A percentile compares a stretch with the other conserved stretches of the same genome.
Conservation (phyloP, 2,113 vertebrate species). For the Todiramphus chloris region DNA sequence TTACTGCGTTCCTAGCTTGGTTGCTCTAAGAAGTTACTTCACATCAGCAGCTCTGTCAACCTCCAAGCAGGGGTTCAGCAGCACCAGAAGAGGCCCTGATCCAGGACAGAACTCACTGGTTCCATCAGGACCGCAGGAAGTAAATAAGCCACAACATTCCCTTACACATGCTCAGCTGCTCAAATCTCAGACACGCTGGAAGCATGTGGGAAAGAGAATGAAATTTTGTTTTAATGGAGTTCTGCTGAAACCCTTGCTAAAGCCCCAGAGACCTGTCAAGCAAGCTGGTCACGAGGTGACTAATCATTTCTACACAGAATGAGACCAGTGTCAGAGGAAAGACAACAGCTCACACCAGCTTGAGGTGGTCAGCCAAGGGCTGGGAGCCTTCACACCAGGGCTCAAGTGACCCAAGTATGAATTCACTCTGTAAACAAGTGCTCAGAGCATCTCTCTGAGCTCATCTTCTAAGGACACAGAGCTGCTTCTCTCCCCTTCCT, state of each 20-base stretch:
- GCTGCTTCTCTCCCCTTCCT: not conserved
- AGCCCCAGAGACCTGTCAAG: not conserved
- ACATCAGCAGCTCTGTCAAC: not conserved
- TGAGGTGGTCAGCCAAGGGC: not conserved
- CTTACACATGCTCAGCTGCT: not conserved
- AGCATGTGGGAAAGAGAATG: not conserved
- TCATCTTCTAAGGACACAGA: not conserved
- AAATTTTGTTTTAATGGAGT: not conserved
- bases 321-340: not conserved
- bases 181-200: not conserved
- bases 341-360: not conserved
- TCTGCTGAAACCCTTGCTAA: not conserved
- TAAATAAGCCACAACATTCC: not conserved
- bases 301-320: not conserved
- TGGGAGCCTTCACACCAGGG: not conserved
- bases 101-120: not conserved
- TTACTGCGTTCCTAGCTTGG: not conserved
- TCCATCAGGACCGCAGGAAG: not conserved
- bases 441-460: not conserved
- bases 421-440: slow-evolving; percentile 14
- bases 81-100: not conserved
- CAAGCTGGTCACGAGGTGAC: not conserved
- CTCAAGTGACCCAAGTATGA: not conserved
- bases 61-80: not conserved
- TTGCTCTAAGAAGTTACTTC: not conserved